Base-by-base conservation (phyloP, 2,113 vertebrate species). In the Lophochroa leadbeateri region DNA sequence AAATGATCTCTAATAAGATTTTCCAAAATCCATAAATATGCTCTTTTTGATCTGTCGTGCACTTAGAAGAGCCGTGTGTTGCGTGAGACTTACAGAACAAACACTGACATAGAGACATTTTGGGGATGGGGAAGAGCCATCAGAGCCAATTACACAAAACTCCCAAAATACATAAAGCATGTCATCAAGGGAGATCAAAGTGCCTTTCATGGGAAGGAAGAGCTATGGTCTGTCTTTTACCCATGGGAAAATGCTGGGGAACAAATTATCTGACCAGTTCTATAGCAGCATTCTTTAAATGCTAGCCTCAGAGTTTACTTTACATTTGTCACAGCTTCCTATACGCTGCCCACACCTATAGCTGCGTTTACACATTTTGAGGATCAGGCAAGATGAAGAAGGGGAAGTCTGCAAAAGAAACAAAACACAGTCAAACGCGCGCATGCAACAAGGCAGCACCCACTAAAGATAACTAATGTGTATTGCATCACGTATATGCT, bases 171-270 rank as follows among this genome's bases (percentile, higher is more conserved):
- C 85, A 95, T 83, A 50, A 93, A 95, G 72, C 68, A 83, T 96
- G 94, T 96, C 92, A 92, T 90, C 85, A 57, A 58, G 78, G 87
- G 67, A 93, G 91, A 95, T 97, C 92, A 96, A 96, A 96, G 96
- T 28, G 79, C 64, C 58, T 95, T 96, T 95, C 90, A 88, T 90
- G 93, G 68, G 85, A 81, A 93, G 93, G 90, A 93, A 96, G 82
- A 84, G 72, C 95, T 90, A 3, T 52, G 65, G 75, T 74, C 85
- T 94, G 46, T 29, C 46, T 93, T 81, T 55, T 93, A 86, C 88
- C 64, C 94, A 92, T 16, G 90, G 93, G 96, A 96, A 97, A 94
- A 10, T 75, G 41, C 82, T 11, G 39, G 84, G 64, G 67, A 67
- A 93, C 63, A 61, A 86, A 44, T 44, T 29, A 82, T 68, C 93